Conservation (phyloP, 2,888 invertebrate genomes). For the Leistus spinibarbis region DNA sequence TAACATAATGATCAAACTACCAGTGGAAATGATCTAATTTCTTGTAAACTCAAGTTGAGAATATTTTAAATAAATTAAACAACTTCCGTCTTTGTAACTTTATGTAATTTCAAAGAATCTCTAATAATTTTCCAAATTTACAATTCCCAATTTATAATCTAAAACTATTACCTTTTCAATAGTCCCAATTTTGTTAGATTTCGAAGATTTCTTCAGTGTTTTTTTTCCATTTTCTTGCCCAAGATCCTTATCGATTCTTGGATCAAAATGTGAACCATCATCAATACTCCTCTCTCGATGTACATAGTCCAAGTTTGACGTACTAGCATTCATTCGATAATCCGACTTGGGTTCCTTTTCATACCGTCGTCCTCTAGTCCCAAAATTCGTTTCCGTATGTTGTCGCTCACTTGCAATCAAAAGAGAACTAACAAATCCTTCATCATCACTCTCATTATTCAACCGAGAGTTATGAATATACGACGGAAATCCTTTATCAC, state of each 20-base stretch:
- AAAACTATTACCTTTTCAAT: slow-evolving; percentile 68
- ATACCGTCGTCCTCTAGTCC: slow-evolving; percentile 46
- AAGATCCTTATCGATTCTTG: slow-evolving; percentile 63
- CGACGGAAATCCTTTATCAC: slow-evolving; percentile 50
- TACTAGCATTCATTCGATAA: slow-evolving; percentile 54
- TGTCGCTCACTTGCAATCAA: slow-evolving; percentile 76
- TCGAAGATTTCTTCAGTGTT: slow-evolving; percentile 61
- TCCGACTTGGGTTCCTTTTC: slow-evolving; percentile 49
- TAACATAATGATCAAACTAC: neutral
- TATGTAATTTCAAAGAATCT: neutral
- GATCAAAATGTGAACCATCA: slow-evolving; percentile 71
- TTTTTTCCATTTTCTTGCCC: slow-evolving; percentile 44
- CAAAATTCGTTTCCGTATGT: slow-evolving; percentile 70
- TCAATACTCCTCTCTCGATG: slow-evolving; percentile 67
- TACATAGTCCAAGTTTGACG: slow-evolving; percentile 61
- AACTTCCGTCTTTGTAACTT: too few species aligned
- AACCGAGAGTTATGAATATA: slow-evolving; percentile 45
- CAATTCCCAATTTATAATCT: slow-evolving; percentile 27
- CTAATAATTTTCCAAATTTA: neutral
- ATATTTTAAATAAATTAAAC: neutral
- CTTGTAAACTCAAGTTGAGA: neutral
- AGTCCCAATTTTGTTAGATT: slow-evolving; percentile 71
- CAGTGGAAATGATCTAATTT: neutral
- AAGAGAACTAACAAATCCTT: slow-evolving; percentile 70
- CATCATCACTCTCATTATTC: slow-evolving; percentile 70